Evolutionary conservation across 2,888 invertebrate genomes (phyloP).

Genomic region (Alloplasta piceator): DNA sequence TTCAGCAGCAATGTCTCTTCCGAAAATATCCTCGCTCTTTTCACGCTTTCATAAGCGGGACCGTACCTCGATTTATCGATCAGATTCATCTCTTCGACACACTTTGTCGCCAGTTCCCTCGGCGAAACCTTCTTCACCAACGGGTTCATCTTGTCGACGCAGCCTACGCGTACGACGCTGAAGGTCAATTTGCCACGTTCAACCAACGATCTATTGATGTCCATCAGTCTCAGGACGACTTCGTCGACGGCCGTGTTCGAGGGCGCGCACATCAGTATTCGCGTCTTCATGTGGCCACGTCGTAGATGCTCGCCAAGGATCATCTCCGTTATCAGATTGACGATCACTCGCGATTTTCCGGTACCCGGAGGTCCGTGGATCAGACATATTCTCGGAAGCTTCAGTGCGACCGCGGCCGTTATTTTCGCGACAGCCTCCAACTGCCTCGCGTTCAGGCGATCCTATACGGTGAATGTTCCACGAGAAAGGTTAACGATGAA

Average conservation of each 20-base stretch:
- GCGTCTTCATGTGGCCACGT: conserved; percentile 81
- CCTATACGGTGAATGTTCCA: conserved; percentile 77
- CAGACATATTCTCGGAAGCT: conserved; percentile 88
- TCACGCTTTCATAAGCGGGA: no score
- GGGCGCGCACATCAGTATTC: conserved; percentile 92
- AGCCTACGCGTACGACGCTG: conserved; percentile 86
- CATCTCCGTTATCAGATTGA: conserved; percentile 89
- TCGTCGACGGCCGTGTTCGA: conserved; percentile 95
- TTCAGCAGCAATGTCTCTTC: conserved; percentile 82
- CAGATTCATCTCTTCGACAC: conserved; percentile 71
- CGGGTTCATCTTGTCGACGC: conserved; percentile 86
- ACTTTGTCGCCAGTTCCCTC: conserved; percentile 66
- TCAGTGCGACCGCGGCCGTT: conserved; percentile 83
- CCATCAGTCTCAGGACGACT: conserved; percentile 87
- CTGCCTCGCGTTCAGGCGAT: conserved; percentile 87
- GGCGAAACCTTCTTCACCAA: conserved; percentile 84
- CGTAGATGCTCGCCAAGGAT: conserved; percentile 84
- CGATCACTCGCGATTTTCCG: conserved; percentile 93
- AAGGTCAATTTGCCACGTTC: no score
- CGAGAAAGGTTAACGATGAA: background rate
- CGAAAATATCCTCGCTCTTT: no score
- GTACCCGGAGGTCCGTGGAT: conserved; percentile 94
- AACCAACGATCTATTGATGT: conserved; percentile 56
- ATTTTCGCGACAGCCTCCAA: conserved; percentile 86
- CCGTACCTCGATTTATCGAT: no score